phyloP scores from a whole-genome alignment of 2,113 vertebrate species.

The Datnioides undecimradiatus region DNA sequence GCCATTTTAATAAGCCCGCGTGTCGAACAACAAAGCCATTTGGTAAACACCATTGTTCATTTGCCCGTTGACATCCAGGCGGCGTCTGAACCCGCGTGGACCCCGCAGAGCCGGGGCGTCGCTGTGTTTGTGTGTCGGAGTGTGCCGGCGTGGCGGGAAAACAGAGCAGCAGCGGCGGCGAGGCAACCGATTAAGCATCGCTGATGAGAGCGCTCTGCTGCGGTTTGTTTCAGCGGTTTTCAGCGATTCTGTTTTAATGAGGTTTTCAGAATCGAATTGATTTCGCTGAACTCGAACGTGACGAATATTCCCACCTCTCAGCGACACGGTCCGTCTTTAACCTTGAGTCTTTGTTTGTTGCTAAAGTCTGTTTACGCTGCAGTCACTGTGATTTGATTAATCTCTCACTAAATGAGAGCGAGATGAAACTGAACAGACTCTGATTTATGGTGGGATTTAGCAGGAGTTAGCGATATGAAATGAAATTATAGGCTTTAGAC shows the following conservation, averaged over 20 bases:
- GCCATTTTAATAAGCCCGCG: constrained; percentile 76
- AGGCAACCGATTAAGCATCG: background rate
- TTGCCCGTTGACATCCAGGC: constrained; percentile 69
- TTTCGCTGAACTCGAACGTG: background rate
- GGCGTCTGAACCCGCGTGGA: constrained; percentile 23
- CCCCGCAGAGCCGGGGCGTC: constrained; percentile 21
- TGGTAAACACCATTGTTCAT: constrained; percentile 80
- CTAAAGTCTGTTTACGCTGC: background rate
- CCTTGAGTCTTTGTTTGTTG: background rate
- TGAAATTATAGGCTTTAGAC: background rate
- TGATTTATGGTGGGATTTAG: background rate
- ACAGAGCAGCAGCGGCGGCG: background rate
- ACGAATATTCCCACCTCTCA: background rate
- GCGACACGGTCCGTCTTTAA: background rate
- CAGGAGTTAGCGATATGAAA: too few species aligned
- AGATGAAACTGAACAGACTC: background rate
- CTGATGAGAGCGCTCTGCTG: background rate
- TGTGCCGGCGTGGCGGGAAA: constrained; percentile 4
- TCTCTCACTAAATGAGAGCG: background rate
- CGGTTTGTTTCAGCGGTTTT: background rate
- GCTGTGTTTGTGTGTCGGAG: background rate
- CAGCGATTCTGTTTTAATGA: background rate
- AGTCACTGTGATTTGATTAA: background rate
- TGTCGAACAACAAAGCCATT: constrained; percentile 79
- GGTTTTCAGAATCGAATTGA: background rate